A percentile compares a stretch with the other conserved stretches of the same genome.
These are phyloP conservation scores for Uropsilus gracilis DNA, from an alignment of 2,113 vertebrate genomes.

Conservation along the genomic window DNA sequence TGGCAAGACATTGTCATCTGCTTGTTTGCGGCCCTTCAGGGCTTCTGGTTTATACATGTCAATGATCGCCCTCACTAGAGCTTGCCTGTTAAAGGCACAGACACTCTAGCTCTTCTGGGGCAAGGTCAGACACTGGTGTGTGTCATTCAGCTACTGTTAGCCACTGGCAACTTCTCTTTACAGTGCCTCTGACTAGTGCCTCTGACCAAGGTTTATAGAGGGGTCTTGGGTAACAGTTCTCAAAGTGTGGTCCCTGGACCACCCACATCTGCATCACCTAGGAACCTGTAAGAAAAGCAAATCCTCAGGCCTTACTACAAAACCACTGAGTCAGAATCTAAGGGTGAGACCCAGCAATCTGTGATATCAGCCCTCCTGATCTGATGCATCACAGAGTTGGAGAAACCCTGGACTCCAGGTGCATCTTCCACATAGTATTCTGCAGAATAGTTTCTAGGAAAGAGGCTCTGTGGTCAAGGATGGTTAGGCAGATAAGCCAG, in stretches of 20 bases:
- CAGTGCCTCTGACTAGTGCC: too few relatives aligned
- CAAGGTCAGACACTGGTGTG: background rate
- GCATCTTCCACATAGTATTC: background rate
- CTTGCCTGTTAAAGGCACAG: background rate
- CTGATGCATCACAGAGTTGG: background rate
- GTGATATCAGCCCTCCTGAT: background rate
- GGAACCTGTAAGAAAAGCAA: background rate
- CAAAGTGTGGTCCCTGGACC: background rate
- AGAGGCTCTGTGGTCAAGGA: background rate
- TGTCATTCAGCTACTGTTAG: background rate
- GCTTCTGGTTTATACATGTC: background rate
- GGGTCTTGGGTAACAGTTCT: background rate
- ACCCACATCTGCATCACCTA: background rate
- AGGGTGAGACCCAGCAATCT: background rate
- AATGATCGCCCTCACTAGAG: background rate
- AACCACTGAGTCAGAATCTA: background rate
- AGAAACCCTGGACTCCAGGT: background rate
- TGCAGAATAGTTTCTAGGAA: background rate
- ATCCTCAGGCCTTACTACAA: background rate
- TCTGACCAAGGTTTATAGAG: background rate
- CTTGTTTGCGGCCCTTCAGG: background rate
- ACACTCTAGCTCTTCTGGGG: background rate
- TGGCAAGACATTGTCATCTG: background rate
- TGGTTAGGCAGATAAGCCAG: background rate
- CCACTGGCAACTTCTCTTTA: background rate